Evolutionary conservation across 2,888 invertebrate genomes (phyloP).

Genomic region (Unio pictorum): DNA sequence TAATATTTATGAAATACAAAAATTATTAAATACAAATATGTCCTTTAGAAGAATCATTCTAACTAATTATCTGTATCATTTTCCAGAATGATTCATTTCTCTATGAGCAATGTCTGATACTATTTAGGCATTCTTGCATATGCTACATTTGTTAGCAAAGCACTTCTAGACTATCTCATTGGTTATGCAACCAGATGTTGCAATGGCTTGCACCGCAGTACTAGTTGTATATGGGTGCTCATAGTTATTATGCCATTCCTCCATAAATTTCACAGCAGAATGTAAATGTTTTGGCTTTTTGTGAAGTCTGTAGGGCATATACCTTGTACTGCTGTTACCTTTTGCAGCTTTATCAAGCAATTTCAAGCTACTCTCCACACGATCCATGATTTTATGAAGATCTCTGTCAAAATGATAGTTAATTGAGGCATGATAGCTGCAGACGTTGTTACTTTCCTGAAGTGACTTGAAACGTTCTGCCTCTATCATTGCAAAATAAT

Average conservation of each 20-base stretch:
- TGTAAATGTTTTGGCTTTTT: conserved; percentile 34
- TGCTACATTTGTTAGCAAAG: conserved; percentile 61
- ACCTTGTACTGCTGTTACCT: conserved; percentile 11
- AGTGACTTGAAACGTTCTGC: conserved; percentile 37
- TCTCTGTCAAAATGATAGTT: conserved; percentile 47
- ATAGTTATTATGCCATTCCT: conserved; percentile 54
- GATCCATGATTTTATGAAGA: conserved; percentile 40
- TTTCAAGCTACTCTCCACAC: conserved; percentile 36
- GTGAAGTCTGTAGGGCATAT: conserved; percentile 8
- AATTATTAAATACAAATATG: no score
- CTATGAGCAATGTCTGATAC: conserved; percentile 31
- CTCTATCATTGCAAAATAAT: conserved; percentile 42
- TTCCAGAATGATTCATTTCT: no score
- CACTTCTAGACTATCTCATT: conserved; percentile 59
- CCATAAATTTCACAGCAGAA: conserved; percentile 43
- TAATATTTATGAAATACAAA: no score
- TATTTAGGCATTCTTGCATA: conserved; percentile 46
- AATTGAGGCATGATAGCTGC: conserved; percentile 31
- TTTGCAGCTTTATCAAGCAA: conserved; percentile 24
- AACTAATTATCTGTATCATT: no score
- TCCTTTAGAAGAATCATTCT: no score
- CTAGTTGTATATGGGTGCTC: conserved; percentile 57
- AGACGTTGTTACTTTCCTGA: conserved; percentile 23
- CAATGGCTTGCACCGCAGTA: conserved; percentile 37
- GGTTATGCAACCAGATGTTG: conserved; percentile 43